Percentiles rank a stretch among this genome's conserved stretches.
Conservation (phyloP, 2,113 vertebrate genomes). For the Tragelaphus strepsiceros region DNA sequence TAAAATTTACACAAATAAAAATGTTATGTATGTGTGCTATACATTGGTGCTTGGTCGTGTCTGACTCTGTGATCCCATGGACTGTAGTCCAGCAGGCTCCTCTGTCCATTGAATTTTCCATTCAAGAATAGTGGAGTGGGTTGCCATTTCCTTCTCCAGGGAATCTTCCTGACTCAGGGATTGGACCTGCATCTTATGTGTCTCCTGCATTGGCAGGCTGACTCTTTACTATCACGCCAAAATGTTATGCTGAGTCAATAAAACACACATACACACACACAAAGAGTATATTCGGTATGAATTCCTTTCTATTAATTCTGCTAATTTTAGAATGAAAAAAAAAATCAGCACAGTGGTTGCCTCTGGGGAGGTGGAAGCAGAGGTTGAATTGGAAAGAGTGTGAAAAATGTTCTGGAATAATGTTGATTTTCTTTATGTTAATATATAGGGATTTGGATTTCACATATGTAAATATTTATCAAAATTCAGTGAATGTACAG, state of each 20-base stretch:
- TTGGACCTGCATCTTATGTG: background rate
- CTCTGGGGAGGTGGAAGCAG: background rate
- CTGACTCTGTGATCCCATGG: background rate
- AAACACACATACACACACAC: background rate
- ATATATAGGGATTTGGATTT: background rate
- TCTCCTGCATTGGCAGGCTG: background rate
- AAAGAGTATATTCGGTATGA: background rate
- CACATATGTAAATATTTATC: background rate
- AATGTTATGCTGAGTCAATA: background rate
- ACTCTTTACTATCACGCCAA: background rate
- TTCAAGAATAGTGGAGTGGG: background rate
- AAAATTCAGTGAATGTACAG: background rate
- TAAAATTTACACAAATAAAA: background rate
- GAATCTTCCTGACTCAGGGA: background rate
- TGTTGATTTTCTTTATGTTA: background rate
- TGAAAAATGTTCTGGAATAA: background rate
- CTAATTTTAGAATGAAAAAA: background rate
- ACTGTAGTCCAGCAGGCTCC: background rate
- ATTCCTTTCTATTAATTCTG: background rate
- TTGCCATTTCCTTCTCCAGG: background rate
- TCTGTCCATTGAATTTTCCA: background rate
- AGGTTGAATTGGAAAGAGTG: background rate
- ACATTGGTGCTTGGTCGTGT: background rate
- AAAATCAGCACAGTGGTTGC: background rate
- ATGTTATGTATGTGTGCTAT: background rate